Conservation (phyloP, 2,797 vertebrate species). For the Sebastes nivosus region DNA sequence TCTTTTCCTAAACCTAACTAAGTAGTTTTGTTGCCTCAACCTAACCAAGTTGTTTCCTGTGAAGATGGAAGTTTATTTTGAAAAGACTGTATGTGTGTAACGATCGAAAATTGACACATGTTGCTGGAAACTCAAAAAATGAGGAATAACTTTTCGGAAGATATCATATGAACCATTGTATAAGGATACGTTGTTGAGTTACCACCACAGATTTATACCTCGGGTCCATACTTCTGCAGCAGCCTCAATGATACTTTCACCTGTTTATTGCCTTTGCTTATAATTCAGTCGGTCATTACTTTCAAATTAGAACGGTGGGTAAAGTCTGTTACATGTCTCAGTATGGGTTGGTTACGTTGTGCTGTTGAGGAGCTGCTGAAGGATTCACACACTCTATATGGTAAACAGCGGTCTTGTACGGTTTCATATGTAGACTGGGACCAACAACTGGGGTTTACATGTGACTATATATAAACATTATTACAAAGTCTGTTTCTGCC, state of each 20-base stretch:
- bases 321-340: constrained; percentile 2
- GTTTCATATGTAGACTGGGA: constrained; percentile 41
- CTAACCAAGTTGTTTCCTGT: background rate
- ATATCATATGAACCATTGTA: background rate
- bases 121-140: background rate
- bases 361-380: background rate
- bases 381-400: constrained; percentile 43
- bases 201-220: constrained; percentile 2
- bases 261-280: background rate
- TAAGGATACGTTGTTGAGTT: no score
- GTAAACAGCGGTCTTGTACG: constrained; percentile 35
- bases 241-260: background rate
- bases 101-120: no score
- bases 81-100: background rate
- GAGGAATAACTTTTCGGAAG: background rate
- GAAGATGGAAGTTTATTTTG: background rate
- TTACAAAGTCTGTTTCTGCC: constrained; percentile 60
- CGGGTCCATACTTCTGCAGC: background rate
- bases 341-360: constrained; percentile 10
- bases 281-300: constrained; percentile 26
- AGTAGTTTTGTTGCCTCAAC: no score
- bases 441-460: constrained; percentile 61
- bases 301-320: constrained; percentile 27
- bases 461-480: constrained; percentile 71
- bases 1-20: no score